Conservation (phyloP, 1,140 invertebrate species). For the Planococcus citri region DNA sequence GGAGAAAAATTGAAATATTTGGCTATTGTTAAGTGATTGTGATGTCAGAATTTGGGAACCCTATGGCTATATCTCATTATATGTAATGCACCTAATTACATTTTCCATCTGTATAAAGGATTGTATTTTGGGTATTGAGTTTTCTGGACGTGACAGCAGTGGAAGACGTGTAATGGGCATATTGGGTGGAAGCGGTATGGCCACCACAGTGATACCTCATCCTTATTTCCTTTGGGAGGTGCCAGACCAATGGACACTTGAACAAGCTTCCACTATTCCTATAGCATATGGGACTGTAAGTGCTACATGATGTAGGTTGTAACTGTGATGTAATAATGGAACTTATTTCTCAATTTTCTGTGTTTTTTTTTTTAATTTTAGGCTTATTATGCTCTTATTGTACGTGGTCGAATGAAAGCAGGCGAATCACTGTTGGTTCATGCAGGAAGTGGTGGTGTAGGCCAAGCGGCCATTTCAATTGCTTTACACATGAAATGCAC, state of each 20-base stretch:
- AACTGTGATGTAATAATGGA: too few species aligned
- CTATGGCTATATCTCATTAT: too few species aligned
- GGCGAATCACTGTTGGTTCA: constrained; percentile 86
- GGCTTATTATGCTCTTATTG: constrained; percentile 78
- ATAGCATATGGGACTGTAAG: constrained; percentile 79
- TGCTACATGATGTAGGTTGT: too few species aligned
- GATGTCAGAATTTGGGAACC: too few species aligned
- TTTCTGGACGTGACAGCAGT: constrained; percentile 60
- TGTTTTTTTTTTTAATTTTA: constrained; percentile 38
- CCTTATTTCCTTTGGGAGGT: constrained; percentile 79
- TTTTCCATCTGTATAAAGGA: constrained; percentile 44
- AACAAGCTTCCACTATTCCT: constrained; percentile 86
- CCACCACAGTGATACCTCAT: constrained; percentile 75
- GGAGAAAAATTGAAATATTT: too few species aligned
- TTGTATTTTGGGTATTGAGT: constrained; percentile 89
- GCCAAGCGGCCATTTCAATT: constrained; percentile 88
- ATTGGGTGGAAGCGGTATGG: constrained; percentile 75
- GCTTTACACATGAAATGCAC: constrained; percentile 68
- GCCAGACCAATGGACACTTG: constrained; percentile 74
- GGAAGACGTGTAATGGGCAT: constrained; percentile 87
- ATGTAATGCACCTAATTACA: too few species aligned
- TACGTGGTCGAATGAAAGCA: constrained; percentile 66
- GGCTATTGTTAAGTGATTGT: too few species aligned
- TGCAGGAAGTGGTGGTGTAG: constrained; percentile 89
- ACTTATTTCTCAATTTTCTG: too few species aligned